Evolutionary conservation across 2,797 vertebrate genomes (phyloP), one percentile per base, ranked within the genome.

Genomic region (Darevskia nairensis): DNA sequence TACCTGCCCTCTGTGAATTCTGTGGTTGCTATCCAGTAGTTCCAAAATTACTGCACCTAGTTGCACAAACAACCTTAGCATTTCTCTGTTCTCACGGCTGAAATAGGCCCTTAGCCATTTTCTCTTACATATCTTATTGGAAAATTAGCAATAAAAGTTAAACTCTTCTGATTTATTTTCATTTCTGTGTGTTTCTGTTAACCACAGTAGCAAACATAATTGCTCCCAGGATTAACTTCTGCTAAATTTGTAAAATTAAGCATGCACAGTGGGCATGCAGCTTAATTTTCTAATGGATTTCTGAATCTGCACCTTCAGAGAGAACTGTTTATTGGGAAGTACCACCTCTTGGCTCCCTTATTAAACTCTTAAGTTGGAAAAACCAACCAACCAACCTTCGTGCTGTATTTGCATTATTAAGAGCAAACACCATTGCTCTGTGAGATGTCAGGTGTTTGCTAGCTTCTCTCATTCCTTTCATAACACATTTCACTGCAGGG

Each of bases 181-280:
- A 88, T 66, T 50, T 76, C 29, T 77, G 50, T 85, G 10, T 13
- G 8, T 86, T 59, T 89, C 55, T 74, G 82, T n/a, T 89, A 39
- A 68, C 61, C 41, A 74, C 75, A 35, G 8, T 61, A 86, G 35
- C 0, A 0, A 71, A 77, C 17, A 29, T 72, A 84, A 76, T 46
- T 27, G 75, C 8, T 88, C 74, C 80, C 71, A 69, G 0, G 3
- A 68, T 83, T 91, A 86, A 87, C 35, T 90, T 85, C 71, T 92
- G 76, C 75, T 82, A 89, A 80, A 81, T 91, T 91, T 92, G 23
- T 81, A 80, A 94, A 91, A 89, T 86, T 59, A 82, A 89, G 75
- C 27, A 77, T 59, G 23, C 25, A 77, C 4, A 82, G 8, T 77
- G 46, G 86, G 50, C 11, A 61, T 86, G 32, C 77, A 86, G 32